A percentile compares a stretch with the other conserved stretches of the same genome.
Evolutionary conservation across 2,888 invertebrate genomes (phyloP).

Genomic region (Thereva nobilitata): DNA sequence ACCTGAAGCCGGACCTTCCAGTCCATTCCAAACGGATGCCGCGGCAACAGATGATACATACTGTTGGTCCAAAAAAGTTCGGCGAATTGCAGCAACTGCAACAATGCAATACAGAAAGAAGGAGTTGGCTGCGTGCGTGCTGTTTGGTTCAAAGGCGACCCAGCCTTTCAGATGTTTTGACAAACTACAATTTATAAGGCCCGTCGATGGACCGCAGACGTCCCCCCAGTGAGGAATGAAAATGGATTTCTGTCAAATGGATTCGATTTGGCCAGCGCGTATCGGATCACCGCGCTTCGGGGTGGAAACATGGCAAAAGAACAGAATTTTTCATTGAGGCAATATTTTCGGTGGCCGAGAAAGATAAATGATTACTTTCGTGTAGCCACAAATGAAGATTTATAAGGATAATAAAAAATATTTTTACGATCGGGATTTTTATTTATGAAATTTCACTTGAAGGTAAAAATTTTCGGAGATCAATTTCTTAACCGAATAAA

Average conservation of each 20-base stretch:
- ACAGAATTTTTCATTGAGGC: constrained; percentile 20
- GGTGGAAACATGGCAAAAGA: constrained; percentile 15
- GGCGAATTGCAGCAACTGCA: not conserved
- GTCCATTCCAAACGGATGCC: not conserved
- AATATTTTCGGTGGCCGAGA: constrained; percentile 31
- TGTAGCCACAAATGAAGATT: constrained; percentile 33
- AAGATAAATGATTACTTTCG: constrained; percentile 30
- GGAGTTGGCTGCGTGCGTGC: not conserved
- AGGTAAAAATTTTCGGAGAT: too few relatives aligned
- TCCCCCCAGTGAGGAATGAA: constrained; percentile 8
- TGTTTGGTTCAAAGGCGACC: not conserved
- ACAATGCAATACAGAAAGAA: not conserved
- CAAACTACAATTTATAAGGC: constrained; percentile 29
- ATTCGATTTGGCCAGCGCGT: constrained; percentile 27
- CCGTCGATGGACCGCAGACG: not conserved
- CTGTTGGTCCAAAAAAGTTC: not conserved
- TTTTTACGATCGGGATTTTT: constrained; percentile 18
- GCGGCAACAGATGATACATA: constrained; percentile 5
- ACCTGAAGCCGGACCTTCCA: constrained; percentile 16
- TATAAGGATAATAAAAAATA: constrained; percentile 31
- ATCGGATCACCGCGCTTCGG: constrained; percentile 33
- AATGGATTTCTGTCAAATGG: constrained; percentile 35
- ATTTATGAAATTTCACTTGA: not conserved
- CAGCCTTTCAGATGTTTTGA: constrained; percentile 29
- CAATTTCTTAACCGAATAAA: too few relatives aligned